Base-by-base conservation (phyloP, 1,140 invertebrate genomes). In the Philotrypesis tridentata region DNA sequence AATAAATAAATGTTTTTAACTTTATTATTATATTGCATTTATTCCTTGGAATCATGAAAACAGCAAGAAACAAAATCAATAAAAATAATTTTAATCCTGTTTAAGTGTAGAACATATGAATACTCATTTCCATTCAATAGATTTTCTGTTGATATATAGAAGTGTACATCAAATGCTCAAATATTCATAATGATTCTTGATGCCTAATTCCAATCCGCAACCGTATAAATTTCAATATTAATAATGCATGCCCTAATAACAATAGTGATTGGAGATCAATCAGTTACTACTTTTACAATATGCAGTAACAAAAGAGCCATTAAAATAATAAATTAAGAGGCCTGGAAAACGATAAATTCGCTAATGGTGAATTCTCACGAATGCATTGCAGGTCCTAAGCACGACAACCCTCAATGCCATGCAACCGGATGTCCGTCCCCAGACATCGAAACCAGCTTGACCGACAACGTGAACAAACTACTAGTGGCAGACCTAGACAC, bases 401-500 rank as follows among this genome's bases (percentile, higher is more conserved):
- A 94, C 83, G 97, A 98, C 92, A 97, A 96, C 92, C 95, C 96
- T 6, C 94, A 95, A 84, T 98, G 97, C 91, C 96, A 97, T 91
- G 96, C 97, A 2, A 95, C 93, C 78, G 97, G 97, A 48, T 98
- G 97, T 89, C 93, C 93, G 6, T 92, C 93, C 17, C 11, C 6
- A 25, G 93, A 95, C 80, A 94, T 95, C 83, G 93, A 94, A 82
- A 95, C 94, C 43, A 91, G 93, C 1, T 89, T 94, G 67, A 96
- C 95, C 68, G 95, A 98, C 88, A 98, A 97, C 91, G 95, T 97
- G 74, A 99, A 98, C 90, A 99, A 99, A 92, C 95, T 98, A 79
- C 92, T 99, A 79, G 93, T 99, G 9, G 95, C 98, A 29, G 97
- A 98, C 90, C 94, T 96, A 82, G 95, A 95, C 82, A 94, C 95